Evolutionary conservation across 92 coral and sea anemone species (phyloP).

Genomic region (Siderastrea radians): DNA sequence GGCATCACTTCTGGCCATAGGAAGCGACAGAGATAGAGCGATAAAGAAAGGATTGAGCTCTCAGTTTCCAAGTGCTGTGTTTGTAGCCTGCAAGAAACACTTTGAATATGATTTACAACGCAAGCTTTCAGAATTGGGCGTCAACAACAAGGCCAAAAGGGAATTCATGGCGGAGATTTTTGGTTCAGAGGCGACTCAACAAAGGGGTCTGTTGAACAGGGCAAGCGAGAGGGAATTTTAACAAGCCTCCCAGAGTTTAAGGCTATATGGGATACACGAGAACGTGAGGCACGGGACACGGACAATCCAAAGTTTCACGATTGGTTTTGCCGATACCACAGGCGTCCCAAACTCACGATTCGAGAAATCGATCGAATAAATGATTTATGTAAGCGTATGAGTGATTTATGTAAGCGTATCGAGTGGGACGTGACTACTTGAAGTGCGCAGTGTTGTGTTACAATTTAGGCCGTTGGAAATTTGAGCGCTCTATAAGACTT

Average conservation of each 20-base stretch:
- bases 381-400: too few relatives aligned
- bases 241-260: slow-evolving; percentile 28
- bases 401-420: too few relatives aligned
- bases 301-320: slow-evolving; percentile 6
- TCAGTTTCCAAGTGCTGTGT: slow-evolving; percentile 51
- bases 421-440: too few relatives aligned
- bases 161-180: slow-evolving; percentile 39
- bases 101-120: slow-evolving; percentile 54
- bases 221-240: slow-evolving; percentile 46
- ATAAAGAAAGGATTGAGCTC: slow-evolving; percentile 31
- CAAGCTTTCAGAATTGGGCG: slow-evolving; percentile 56
- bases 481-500: too few relatives aligned
- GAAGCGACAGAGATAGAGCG: slow-evolving; percentile 14
- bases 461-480: too few relatives aligned
- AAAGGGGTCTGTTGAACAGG: slow-evolving; percentile 43
- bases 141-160: slow-evolving; percentile 13
- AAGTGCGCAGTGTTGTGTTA: too few relatives aligned
- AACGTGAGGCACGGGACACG: slow-evolving; percentile 33
- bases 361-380: too few relatives aligned
- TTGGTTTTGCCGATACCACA: slow-evolving; percentile 16
- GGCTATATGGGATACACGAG: slow-evolving; percentile 47
- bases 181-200: slow-evolving; percentile 52
- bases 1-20: background rate
- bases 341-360: too few relatives aligned
- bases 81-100: slow-evolving; percentile 60